A percentile compares a stretch with the other conserved stretches of the same genome.
These are phyloP conservation scores for Phylloscopus trochilus DNA, from an alignment of 2,113 vertebrate genomes.

Conservation along the genomic window DNA sequence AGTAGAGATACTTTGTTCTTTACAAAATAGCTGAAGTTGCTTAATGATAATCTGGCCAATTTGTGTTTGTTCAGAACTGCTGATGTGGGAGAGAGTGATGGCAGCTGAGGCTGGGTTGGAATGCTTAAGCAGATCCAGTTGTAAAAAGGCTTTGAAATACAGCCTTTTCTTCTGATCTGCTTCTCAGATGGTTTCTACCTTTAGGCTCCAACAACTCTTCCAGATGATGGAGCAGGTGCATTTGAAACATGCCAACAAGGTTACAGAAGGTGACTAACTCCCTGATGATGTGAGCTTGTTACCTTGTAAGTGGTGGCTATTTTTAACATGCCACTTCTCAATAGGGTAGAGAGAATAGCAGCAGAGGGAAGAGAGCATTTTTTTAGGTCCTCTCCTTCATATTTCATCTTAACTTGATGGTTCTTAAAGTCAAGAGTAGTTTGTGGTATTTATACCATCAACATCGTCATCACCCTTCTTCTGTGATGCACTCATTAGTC, in stretches of 20 bases:
- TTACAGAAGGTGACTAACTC: neutral
- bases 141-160: neutral
- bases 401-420: neutral
- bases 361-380: neutral
- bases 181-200: neutral
- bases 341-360: neutral
- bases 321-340: neutral
- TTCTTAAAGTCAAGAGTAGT: neutral
- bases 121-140: constrained; percentile 21
- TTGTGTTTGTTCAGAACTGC: constrained; percentile 29
- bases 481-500: neutral
- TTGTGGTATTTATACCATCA: neutral
- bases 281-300: neutral
- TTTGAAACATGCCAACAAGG: neutral
- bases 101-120: constrained; percentile 23
- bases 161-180: neutral
- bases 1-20: neutral
- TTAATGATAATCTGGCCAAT: constrained; percentile 31
- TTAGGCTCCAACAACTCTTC: neutral
- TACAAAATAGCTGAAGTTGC: constrained; percentile 37
- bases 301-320: neutral
- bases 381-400: neutral
- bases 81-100: constrained; percentile 16
- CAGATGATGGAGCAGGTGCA: constrained; percentile 2
- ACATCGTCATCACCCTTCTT: neutral